phyloP scores from a whole-genome alignment of 2,888 invertebrate species.

The Amphipyra tragopoginis region DNA sequence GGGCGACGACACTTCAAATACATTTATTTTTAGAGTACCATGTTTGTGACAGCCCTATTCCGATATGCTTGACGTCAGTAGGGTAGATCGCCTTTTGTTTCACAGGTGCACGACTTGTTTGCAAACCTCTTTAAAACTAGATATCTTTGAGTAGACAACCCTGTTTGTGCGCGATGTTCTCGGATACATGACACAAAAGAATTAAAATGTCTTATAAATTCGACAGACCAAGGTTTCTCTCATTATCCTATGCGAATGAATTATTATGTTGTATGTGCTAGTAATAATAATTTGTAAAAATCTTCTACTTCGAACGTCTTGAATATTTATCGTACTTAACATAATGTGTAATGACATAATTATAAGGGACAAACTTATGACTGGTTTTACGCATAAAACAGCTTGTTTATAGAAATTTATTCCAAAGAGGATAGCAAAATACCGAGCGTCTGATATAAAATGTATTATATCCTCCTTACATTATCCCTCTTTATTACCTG shows the following conservation, averaged over 20 bases:
- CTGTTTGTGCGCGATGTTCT: slow-evolving; percentile 5
- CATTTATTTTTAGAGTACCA: slow-evolving; percentile 47
- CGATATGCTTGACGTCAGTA: slow-evolving; percentile 49
- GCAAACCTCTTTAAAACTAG: slow-evolving; percentile 7
- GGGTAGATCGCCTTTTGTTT: slow-evolving; percentile 34
- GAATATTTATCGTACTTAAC: slow-evolving; percentile 46
- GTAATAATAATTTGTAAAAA: slow-evolving; percentile 23
- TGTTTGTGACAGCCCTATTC: slow-evolving; percentile 50
- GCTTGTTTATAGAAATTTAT: slow-evolving; percentile 17
- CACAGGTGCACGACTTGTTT: slow-evolving; percentile 17
- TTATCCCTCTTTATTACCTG: slow-evolving; percentile 28
- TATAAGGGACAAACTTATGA: slow-evolving; percentile 14
- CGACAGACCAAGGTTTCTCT: slow-evolving; percentile 46
- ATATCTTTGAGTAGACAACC: slow-evolving; percentile 20
- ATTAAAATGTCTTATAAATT: slow-evolving; percentile 33
- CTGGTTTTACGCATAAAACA: slow-evolving; percentile 3
- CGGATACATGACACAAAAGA: slow-evolving; percentile 6
- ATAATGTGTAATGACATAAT: slow-evolving; percentile 46
- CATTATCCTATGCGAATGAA: slow-evolving; percentile 33
- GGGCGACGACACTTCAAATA: slow-evolving; percentile 43
- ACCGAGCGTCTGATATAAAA: slow-evolving; percentile 15
- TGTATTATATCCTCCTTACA: slow-evolving; percentile 19
- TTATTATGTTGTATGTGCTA: slow-evolving; percentile 24
- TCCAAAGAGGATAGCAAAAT: slow-evolving; percentile 15
- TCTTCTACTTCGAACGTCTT: slow-evolving; percentile 31